phyloP scores from a whole-genome alignment of 2,113 vertebrate genomes.

The Megalops atlanticus region DNA sequence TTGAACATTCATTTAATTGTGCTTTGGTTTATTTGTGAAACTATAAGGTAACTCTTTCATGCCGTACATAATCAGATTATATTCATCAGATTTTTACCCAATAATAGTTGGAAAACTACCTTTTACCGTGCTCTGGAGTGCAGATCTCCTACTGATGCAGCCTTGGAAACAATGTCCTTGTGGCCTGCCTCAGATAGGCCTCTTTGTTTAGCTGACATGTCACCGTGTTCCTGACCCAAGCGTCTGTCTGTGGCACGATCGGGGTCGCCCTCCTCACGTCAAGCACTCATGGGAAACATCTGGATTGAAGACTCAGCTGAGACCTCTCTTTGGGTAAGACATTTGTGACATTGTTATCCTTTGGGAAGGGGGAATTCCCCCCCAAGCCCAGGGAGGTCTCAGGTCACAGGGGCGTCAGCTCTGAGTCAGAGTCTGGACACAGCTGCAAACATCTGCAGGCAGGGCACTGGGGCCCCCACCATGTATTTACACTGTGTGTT shows the following conservation, averaged over 20 bases:
- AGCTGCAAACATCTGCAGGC: conserved; percentile 6
- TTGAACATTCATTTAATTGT: too few species aligned
- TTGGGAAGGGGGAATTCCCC: background rate
- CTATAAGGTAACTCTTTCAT: too few species aligned
- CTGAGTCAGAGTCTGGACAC: background rate
- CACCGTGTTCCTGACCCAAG: background rate
- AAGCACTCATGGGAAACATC: background rate
- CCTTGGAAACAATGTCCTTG: too few species aligned
- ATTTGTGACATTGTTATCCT: background rate
- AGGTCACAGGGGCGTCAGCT: background rate
- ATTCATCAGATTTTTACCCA: too few species aligned
- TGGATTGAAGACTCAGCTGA: background rate
- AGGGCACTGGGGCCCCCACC: background rate
- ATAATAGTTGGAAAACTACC: too few species aligned
- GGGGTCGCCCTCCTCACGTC: background rate
- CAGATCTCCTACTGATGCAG: too few species aligned
- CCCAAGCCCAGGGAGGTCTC: background rate
- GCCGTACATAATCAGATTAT: too few species aligned
- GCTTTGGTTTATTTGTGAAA: too few species aligned
- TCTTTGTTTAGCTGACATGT: background rate
- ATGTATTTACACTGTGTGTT: background rate
- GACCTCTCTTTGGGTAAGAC: background rate
- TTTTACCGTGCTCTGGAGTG: too few species aligned
- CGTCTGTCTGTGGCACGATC: background rate
- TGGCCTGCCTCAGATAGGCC: too few species aligned